Evolutionary conservation across 35 echinoderm and acorn worm species (phyloP).

Genomic region (Apostichopus japonicus): DNA sequence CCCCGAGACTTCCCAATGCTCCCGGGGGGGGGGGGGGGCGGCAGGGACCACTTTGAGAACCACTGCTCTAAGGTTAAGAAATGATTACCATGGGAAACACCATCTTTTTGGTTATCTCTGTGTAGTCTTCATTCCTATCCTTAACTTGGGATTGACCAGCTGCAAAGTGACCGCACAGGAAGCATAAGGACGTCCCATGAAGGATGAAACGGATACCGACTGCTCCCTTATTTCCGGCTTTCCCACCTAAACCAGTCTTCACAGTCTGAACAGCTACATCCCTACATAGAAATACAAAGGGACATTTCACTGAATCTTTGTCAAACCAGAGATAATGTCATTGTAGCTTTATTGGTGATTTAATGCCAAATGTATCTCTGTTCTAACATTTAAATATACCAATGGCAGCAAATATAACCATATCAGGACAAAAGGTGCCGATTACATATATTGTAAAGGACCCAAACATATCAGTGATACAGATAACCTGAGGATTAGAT

Average conservation of each 20-base stretch:
- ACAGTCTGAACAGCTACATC: constrained; percentile 90
- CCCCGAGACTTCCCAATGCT: too few relatives aligned
- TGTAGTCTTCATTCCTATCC: constrained; percentile 94
- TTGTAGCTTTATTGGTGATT: too few relatives aligned
- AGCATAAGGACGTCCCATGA: constrained; percentile 89
- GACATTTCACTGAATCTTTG: too few relatives aligned
- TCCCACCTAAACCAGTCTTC: constrained; percentile 90
- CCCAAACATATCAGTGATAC: too few relatives aligned
- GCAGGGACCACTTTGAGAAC: too few relatives aligned
- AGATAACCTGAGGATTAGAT: too few relatives aligned
- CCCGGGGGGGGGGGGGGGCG: too few relatives aligned
- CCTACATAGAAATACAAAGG: constrained; percentile 23
- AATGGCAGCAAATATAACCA: background rate
- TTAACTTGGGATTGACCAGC: constrained; percentile 97
- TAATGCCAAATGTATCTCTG: too few relatives aligned
- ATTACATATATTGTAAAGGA: too few relatives aligned
- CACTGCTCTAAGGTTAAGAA: too few relatives aligned
- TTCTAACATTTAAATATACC: too few relatives aligned
- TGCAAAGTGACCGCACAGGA: constrained; percentile 92
- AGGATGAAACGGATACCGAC: constrained; percentile 91
- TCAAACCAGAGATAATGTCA: too few relatives aligned
- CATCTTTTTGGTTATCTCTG: constrained; percentile 81
- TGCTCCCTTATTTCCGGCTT: constrained; percentile 91
- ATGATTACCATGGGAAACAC: constrained; percentile 97
- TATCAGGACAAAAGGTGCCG: background rate